Evolutionary conservation across 2,888 invertebrate species (phyloP).

Genomic region (Brenthis daphne): DNA sequence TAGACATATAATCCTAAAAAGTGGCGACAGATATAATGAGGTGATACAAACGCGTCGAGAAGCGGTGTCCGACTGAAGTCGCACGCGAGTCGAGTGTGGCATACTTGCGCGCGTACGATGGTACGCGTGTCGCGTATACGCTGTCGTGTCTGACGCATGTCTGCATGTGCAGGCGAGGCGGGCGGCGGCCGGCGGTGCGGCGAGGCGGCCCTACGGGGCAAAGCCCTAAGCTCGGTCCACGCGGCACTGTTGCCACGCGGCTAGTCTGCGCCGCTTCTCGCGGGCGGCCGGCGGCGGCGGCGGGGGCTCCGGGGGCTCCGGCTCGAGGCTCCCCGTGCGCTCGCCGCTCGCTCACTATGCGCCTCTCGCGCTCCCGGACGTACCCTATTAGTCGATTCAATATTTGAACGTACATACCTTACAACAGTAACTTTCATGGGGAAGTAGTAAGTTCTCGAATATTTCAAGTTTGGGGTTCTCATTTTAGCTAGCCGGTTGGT

Average conservation of each 20-base stretch:
- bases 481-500: conserved; percentile 24
- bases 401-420: conserved; percentile 27
- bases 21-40: conserved; percentile 22
- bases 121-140: conserved; percentile 25
- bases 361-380: conserved; percentile 58
- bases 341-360: conserved; percentile 53
- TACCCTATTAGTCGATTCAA: conserved; percentile 49
- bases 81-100: conserved; percentile 47
- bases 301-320: conserved; percentile 47
- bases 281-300: conserved; percentile 51
- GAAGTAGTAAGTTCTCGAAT: conserved; percentile 67
- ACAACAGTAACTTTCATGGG: conserved; percentile 45
- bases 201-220: conserved; percentile 66
- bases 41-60: conserved; percentile 43
- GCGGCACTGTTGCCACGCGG: conserved; percentile 65
- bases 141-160: conserved; percentile 61
- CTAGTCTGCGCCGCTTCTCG: conserved; percentile 77
- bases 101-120: conserved; percentile 34
- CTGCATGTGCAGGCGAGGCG: conserved; percentile 79
- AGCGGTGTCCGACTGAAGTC: conserved; percentile 68
- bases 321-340: conserved; percentile 47
- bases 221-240: conserved; percentile 56
- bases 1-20: conserved; percentile 21
- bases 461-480: conserved; percentile 47
- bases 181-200: conserved; percentile 61